Conservation (phyloP, 1,140 invertebrate species). For the Bombus fervidus region DNA sequence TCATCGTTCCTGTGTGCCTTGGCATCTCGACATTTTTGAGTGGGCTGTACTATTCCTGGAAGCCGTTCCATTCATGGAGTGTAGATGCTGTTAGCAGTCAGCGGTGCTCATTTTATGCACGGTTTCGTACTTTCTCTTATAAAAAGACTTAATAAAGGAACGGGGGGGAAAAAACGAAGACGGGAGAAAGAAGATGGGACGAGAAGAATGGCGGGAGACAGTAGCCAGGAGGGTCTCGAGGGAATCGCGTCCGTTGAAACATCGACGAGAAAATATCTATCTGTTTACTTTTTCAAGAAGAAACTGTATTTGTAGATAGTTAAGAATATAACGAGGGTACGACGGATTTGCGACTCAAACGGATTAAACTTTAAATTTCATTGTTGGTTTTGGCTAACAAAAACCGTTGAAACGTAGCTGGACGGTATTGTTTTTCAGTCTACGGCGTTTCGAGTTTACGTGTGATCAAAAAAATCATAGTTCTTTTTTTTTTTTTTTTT, state of each 20-base stretch:
- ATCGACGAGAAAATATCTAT: not conserved
- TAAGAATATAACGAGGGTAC: not conserved
- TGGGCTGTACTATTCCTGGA: constrained; percentile 62
- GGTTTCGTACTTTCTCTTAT: constrained; percentile 6
- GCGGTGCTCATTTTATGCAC: constrained; percentile 40
- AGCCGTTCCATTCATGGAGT: constrained; percentile 62
- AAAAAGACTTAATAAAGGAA: not conserved
- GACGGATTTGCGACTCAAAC: no score
- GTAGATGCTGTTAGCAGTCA: constrained; percentile 50
- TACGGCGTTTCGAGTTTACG: not conserved
- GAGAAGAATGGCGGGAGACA: not conserved
- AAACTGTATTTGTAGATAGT: not conserved
- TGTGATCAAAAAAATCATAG: not conserved
- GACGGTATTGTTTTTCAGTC: not conserved
- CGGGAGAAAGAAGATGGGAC: not conserved
- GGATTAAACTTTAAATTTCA: no score
- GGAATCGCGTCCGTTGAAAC: not conserved
- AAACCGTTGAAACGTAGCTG: no score
- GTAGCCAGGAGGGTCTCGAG: not conserved
- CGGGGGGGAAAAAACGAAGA: not conserved
- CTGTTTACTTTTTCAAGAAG: not conserved
- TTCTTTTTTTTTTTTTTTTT: no score
- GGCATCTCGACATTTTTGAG: constrained; percentile 35
- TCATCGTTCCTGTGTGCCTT: not conserved
- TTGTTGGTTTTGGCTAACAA: no score